Base-by-base conservation (phyloP, 2,113 vertebrate species). In the Pseudopipra pipra region DNA sequence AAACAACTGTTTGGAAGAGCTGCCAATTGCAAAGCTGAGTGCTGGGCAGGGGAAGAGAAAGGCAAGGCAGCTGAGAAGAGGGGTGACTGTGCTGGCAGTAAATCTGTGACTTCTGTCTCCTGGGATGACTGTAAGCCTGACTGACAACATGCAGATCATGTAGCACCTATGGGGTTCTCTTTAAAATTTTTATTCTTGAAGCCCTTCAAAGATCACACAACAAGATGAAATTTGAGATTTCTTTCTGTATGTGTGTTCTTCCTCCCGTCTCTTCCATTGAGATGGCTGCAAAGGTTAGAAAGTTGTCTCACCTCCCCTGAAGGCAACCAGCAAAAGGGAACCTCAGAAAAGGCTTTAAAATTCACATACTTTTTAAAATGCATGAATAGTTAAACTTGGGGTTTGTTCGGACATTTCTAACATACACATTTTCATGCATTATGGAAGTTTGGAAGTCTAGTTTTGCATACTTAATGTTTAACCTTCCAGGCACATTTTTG, bases 121-220 rank as follows among this genome's bases (percentile, higher is more conserved):
- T 77, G 44, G 39, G 58, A 77, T 67, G 55, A 92, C 19, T 86
- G 63, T 81, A 85, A 93, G 67, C 37, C 67, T 92, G 68, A 95
- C 54, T 76, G 81, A 96, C 77, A 97, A 97, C 94, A 97, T 97
- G 94, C 96, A 96, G 95, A 97, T 86, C 83, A 68, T 94, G 89
- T 87, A 96, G 54, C 83, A 94, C 91, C 95, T 96, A 93, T 96
- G 93, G 94, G 82, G 92, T 67, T 95, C 56, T 81, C 85, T 96
- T 95, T 96, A 95, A 96, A 67, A 13, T 41, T 90, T 95, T 82
- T 85, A 92, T 76, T 86, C 93, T 91, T 67, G 61, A 96, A 94
- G 65, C 37, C 43, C 91, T 87, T 96, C 96, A 96, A 97, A 97
- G 92, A 94, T 94, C 84, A 95, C 63, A 95, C 49, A 94, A 95